Base-by-base conservation (phyloP, 2,888 invertebrate genomes). In the Frankliniella fusca region DNA sequence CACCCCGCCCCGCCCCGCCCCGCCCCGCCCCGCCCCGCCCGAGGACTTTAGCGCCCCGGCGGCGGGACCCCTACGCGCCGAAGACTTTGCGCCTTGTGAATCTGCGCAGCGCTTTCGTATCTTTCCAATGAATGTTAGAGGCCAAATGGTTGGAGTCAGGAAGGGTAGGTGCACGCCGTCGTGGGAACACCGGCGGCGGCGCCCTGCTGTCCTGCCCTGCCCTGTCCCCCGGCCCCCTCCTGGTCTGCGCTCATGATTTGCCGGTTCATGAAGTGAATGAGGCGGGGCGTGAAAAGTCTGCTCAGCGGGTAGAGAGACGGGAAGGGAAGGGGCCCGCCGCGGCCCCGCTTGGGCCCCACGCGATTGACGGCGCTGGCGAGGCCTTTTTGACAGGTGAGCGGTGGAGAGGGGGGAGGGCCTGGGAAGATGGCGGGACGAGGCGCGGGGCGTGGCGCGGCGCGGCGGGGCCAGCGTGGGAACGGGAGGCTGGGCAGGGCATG, bases 341-440 rank as follows among this genome's bases (percentile, higher is more conserved):
- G 61, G 61, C 61, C 38, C 38, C 38, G 38, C 38, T 38, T 38
- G 5, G 38, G 38, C 38, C 38, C 38, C 38, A 5, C 38, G 38
- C 61, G 61, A 61, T 18, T 61, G 38, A 61, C 61, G 61, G 61
- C 61, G 38, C 15, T 18, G 15, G 61, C 61, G n/a, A 61, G n/a
- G 61, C 61, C 20, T 61, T 61, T 61, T 61, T 61, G 61, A 61
- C 61, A 61, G 61, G 61, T 61, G 61, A n/a, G n/a, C 61, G 61
- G 61, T 18, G 61, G 7, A n/a, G 7, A 10, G 61, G 11, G 61
- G 61, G 61, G 15, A 18, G 10, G n/a, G 61, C 38, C 5, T 38
- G 61, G 54, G 54, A 18, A 54, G 54, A 54, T 9, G n/a, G 61
- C 20, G 61, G 12, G 61, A 18, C 3, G 38, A 2, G 38, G 2